Evolutionary conservation across 2,113 vertebrate genomes (phyloP).

Genomic region (Benitochromis conjunctus): DNA sequence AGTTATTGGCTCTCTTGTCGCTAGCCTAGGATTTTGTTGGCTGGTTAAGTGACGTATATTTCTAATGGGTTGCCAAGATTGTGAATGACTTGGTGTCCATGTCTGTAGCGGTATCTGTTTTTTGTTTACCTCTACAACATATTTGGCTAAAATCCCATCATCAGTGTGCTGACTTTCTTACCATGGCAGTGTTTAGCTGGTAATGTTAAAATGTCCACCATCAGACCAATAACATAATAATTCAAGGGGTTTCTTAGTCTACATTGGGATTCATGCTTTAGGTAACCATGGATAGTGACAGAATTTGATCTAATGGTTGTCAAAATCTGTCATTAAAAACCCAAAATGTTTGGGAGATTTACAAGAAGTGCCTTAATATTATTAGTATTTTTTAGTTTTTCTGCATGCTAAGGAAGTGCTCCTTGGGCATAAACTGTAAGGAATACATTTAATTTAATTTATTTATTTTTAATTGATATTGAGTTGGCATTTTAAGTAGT

Average conservation of each 20-base stretch:
- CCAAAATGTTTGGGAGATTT: not conserved
- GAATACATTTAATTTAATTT: not conserved
- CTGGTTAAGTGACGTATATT: not conserved
- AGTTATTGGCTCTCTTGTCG: not conserved
- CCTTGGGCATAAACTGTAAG: not conserved
- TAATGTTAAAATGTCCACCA: not conserved
- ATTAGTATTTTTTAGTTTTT: not conserved
- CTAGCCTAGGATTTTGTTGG: not conserved
- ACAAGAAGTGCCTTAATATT: not conserved
- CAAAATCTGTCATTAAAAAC: not conserved
- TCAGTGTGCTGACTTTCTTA: not conserved
- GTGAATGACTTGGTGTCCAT: not conserved
- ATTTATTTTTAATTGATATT: not conserved
- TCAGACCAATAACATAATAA: not conserved
- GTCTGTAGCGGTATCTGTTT: not conserved
- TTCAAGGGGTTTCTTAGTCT: not conserved
- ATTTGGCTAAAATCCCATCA: not conserved
- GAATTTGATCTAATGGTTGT: not conserved
- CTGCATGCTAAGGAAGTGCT: not conserved
- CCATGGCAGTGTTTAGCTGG: not conserved
- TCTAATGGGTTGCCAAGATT: not conserved
- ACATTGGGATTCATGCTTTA: not conserved
- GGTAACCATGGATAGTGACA: not conserved
- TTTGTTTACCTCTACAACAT: not conserved
- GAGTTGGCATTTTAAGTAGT: not conserved